phyloP scores from a whole-genome alignment of 1,140 invertebrate genomes.

The Leguminivora glycinivorella region DNA sequence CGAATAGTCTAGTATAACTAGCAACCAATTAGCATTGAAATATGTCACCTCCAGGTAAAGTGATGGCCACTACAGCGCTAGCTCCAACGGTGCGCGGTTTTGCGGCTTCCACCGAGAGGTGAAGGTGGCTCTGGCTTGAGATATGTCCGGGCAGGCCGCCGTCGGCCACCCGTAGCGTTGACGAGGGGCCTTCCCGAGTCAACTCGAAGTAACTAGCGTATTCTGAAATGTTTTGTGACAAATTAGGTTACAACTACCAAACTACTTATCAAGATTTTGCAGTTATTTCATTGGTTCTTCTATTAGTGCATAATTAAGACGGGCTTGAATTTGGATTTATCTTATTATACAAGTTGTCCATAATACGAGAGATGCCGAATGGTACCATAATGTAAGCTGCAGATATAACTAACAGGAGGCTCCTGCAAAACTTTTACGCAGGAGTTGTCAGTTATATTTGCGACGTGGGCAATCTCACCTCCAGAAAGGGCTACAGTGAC shows the following conservation, averaged over 20 bases:
- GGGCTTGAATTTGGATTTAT: too few relatives aligned
- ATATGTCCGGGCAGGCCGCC: slow-evolving; percentile 38
- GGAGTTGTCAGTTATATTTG: too few relatives aligned
- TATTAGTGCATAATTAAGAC: too few relatives aligned
- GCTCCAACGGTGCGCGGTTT: slow-evolving; percentile 52
- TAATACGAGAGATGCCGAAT: too few relatives aligned
- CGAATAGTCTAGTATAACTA: too few relatives aligned
- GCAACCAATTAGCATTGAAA: not conserved
- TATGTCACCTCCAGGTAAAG: slow-evolving; percentile 46
- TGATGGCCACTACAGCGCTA: slow-evolving; percentile 38
- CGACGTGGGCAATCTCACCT: slow-evolving; percentile 39
- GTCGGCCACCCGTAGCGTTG: slow-evolving; percentile 27
- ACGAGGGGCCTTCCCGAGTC: slow-evolving; percentile 27
- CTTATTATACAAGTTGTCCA: too few relatives aligned
- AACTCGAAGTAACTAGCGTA: slow-evolving; percentile 34
- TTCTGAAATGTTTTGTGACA: slow-evolving; percentile 34
- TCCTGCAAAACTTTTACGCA: too few relatives aligned
- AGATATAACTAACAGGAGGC: too few relatives aligned
- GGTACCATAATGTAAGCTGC: too few relatives aligned
- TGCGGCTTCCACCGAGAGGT: slow-evolving; percentile 40
- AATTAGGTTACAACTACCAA: too few relatives aligned
- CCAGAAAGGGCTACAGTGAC: slow-evolving; percentile 40
- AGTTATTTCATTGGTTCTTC: too few relatives aligned
- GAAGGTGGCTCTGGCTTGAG: slow-evolving; percentile 35
- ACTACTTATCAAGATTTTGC: too few relatives aligned